phyloP scores from a whole-genome alignment of 2,797 vertebrate species.

The Lindbergichthys nudifrons region DNA sequence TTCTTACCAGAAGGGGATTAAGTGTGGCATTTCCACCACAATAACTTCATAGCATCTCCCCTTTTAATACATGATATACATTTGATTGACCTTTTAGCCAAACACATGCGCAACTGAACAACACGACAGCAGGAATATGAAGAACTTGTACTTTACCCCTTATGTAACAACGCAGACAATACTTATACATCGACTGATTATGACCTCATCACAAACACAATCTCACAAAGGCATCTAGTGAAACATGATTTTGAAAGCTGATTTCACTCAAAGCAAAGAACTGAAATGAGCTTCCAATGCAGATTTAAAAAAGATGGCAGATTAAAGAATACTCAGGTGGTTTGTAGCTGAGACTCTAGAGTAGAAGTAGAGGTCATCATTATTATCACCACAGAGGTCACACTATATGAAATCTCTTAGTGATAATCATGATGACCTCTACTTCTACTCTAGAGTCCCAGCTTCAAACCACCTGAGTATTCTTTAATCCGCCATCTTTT shows the following conservation, averaged over 20 bases:
- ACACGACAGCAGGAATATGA: neutral
- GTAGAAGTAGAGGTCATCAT: neutral
- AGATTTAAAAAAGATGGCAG: slow-evolving; percentile 66
- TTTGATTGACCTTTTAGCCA: neutral
- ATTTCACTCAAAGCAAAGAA: slow-evolving; percentile 70
- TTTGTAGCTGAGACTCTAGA: slow-evolving; percentile 30
- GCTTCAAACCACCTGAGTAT: too few species aligned
- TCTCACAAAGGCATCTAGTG: slow-evolving; percentile 40
- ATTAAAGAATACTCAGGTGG: slow-evolving; percentile 64
- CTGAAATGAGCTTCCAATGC: slow-evolving; percentile 67
- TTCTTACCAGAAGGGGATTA: too few species aligned
- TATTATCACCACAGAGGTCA: neutral
- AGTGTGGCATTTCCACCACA: too few species aligned
- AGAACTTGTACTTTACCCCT: neutral
- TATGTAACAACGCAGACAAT: neutral
- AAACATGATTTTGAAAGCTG: slow-evolving; percentile 65
- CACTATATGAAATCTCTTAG: too few species aligned
- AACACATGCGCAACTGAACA: neutral
- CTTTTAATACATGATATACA: too few species aligned
- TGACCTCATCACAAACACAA: neutral
- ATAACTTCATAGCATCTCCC: too few species aligned
- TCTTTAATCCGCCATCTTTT: too few species aligned
- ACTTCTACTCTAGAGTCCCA: too few species aligned
- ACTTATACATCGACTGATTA: neutral
- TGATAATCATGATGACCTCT: too few species aligned